Conservation (phyloP, 1,140 invertebrate species). For the Diachasmimorpha longicaudata region DNA sequence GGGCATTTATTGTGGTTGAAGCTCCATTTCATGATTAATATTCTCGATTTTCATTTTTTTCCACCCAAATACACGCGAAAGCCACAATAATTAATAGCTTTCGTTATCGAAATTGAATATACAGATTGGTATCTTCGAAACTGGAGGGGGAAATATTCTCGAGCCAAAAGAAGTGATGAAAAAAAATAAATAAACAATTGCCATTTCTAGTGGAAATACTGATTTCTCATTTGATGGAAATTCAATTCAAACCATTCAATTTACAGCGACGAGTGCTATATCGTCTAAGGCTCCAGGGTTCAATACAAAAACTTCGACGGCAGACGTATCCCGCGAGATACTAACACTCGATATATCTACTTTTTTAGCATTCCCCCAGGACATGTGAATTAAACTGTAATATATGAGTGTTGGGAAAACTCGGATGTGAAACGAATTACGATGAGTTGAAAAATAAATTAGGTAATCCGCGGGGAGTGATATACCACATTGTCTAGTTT, state of each 20-base stretch:
- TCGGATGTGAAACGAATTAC: not conserved
- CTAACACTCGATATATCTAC: not conserved
- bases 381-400: not conserved
- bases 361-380: not conserved
- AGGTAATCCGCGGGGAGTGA: not conserved
- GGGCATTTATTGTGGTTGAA: not conserved
- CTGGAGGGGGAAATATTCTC: not conserved
- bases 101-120: slow-evolving; percentile 7
- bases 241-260: not conserved
- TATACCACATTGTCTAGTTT: no score
- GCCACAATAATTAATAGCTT: not conserved
- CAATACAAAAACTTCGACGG: not conserved
- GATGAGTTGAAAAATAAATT: not conserved
- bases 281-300: not conserved
- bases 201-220: not conserved
- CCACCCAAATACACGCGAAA: not conserved
- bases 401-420: not conserved
- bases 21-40: slow-evolving; percentile 2
- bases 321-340: not conserved
- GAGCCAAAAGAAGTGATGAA: not conserved
- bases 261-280: not conserved
- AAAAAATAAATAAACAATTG: not conserved
- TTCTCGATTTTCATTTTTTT: not conserved
- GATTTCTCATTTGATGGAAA: not conserved
- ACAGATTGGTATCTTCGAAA: not conserved